Conservation (phyloP, 2,113 vertebrate species). For the Butorides virescens region DNA sequence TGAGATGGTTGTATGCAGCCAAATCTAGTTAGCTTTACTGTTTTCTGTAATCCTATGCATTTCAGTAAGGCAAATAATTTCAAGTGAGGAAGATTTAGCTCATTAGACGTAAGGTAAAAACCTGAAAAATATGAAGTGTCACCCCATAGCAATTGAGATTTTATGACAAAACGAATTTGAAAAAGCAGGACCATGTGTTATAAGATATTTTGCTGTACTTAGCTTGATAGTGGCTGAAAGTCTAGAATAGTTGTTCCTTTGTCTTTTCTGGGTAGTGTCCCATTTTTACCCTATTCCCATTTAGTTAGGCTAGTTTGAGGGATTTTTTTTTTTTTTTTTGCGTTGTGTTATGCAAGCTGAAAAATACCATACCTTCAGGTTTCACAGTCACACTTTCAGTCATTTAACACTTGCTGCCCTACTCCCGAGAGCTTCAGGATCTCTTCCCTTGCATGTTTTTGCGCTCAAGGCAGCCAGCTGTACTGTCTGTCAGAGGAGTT, state of each 20-base stretch:
- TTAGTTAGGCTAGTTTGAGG: neutral
- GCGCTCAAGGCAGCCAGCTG: neutral
- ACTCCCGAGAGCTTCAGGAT: neutral
- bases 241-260: neutral
- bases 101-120: neutral
- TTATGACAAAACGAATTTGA: neutral
- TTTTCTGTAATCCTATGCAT: fast-evolving
- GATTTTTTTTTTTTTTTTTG: neutral
- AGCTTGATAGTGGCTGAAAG: neutral
- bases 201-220: neutral
- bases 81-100: neutral
- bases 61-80: neutral
- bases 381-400: neutral
- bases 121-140: too few species aligned
- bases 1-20: neutral
- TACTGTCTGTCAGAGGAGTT: neutral
- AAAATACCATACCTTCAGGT: neutral
- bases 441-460: neutral
- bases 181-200: neutral
- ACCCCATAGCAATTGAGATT: neutral
- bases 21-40: neutral
- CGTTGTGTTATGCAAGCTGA: neutral
- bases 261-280: neutral
- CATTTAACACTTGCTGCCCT: neutral
- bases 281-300: neutral